phyloP scores from a whole-genome alignment of 2,888 invertebrate genomes.

The Scelioninae gen. 2 region DNA sequence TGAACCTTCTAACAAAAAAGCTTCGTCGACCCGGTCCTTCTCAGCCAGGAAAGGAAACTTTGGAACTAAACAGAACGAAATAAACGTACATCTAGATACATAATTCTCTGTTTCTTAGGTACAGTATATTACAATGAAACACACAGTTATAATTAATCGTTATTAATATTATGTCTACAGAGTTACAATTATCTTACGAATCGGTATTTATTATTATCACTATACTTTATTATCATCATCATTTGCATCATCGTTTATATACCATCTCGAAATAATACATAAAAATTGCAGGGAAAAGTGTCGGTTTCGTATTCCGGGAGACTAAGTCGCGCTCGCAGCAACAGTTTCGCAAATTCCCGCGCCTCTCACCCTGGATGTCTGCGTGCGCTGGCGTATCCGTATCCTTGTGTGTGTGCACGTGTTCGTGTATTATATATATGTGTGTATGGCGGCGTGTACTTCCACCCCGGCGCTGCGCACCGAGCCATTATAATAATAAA shows the following conservation, averaged over 20 bases:
- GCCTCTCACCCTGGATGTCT: slow-evolving; percentile 33
- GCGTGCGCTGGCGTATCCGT: slow-evolving; percentile 22
- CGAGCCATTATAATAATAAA: slow-evolving; percentile 72
- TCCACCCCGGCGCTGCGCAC: slow-evolving; percentile 70
- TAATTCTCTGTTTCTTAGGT: slow-evolving; percentile 72
- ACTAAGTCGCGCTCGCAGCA: slow-evolving; percentile 65
- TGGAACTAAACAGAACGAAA: slow-evolving; percentile 27
- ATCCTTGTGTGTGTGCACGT: slow-evolving; percentile 39
- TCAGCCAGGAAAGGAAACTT: slow-evolving; percentile 13
- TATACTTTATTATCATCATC: slow-evolving; percentile 67
- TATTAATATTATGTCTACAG: slow-evolving; percentile 73
- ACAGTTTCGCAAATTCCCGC: slow-evolving; percentile 41
- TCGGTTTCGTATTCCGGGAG: slow-evolving; percentile 64
- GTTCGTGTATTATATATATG: slow-evolving; percentile 33
- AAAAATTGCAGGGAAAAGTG: slow-evolving; percentile 68
- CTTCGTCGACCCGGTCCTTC: no score
- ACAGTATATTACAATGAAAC: slow-evolving; percentile 76
- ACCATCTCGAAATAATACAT: slow-evolving; percentile 64
- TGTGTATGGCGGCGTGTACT: slow-evolving; percentile 54
- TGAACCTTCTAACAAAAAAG: no score
- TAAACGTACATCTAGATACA: slow-evolving; percentile 58
- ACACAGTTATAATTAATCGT: slow-evolving; percentile 75
- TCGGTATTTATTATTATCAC: slow-evolving; percentile 62
- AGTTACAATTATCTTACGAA: slow-evolving; percentile 68
- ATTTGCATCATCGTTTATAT: slow-evolving; percentile 67